Percentiles rank a stretch among this genome's conserved stretches.
These are phyloP conservation scores for Illadopsis cleaveri DNA, from an alignment of 2,113 vertebrate species.

Conservation along the genomic window DNA sequence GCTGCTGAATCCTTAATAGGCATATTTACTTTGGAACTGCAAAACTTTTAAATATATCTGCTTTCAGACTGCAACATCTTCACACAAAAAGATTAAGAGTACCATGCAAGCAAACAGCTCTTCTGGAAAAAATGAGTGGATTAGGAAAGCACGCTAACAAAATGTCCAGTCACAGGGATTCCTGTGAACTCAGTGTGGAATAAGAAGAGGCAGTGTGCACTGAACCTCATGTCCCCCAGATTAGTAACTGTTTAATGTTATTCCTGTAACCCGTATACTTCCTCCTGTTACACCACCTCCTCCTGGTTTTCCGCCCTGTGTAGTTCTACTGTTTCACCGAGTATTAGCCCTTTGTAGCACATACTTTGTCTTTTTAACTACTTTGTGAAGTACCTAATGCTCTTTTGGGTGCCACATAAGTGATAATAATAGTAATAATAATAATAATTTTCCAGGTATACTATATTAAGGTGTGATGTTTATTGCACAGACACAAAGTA, in stretches of 20 bases:
- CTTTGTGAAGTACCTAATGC: background rate
- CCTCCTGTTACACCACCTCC: background rate
- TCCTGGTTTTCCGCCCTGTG: background rate
- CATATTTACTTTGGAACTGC: background rate
- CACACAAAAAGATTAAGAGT: background rate
- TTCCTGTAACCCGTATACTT: background rate
- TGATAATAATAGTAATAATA: background rate
- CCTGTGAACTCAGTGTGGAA: background rate
- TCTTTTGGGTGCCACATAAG: background rate
- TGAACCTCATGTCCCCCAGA: background rate
- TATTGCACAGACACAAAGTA: background rate
- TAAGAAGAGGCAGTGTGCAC: background rate
- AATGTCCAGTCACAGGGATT: background rate
- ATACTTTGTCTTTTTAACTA: conserved; percentile 20
- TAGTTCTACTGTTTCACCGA: background rate
- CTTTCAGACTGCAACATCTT: background rate
- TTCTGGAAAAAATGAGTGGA: background rate
- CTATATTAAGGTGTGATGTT: background rate
- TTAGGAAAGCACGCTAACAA: background rate
- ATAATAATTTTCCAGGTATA: background rate
- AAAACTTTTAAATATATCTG: background rate
- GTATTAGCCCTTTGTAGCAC: background rate
- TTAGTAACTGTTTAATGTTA: background rate
- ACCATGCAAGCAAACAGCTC: background rate
- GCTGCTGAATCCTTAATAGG: background rate